These are phyloP conservation scores for Aurelia aurita complex sp. Pacific DNA, from an alignment of 30 jellyfish, hydroid and myxozoan species.

Conservation along the genomic window DNA sequence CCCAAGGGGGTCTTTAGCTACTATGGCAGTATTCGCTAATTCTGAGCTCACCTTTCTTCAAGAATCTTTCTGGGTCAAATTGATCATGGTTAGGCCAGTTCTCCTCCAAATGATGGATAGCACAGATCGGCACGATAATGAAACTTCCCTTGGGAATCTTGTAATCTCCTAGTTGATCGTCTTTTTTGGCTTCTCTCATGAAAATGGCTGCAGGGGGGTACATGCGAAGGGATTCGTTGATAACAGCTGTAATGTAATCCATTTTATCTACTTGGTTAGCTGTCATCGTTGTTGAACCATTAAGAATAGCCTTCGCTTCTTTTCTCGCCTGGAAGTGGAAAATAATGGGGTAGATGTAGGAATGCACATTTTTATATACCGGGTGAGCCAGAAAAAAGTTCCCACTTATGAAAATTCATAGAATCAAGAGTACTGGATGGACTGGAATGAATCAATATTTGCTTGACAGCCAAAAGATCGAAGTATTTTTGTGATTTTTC, in stretches of 20 bases:
- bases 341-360: too few relatives aligned
- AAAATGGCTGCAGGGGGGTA: constrained; percentile 44
- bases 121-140: constrained; percentile 36
- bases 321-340: constrained; percentile 21
- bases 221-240: constrained; percentile 71
- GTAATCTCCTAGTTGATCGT: constrained; percentile 63
- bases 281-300: constrained; percentile 16
- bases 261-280: constrained; percentile 12
- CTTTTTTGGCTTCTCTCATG: constrained; percentile 46
- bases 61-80: constrained; percentile 67
- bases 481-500: too few relatives aligned
- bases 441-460: too few relatives aligned
- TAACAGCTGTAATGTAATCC: constrained; percentile 49
- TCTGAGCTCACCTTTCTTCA: constrained; percentile 10
- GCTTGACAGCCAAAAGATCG: too few relatives aligned
- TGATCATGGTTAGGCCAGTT: constrained; percentile 51
- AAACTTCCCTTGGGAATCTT: constrained; percentile 50
- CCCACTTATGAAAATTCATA: too few relatives aligned
- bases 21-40: not conserved
- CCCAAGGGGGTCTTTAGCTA: too few relatives aligned
- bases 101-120: constrained; percentile 50
- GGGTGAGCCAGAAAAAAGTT: too few relatives aligned
- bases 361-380: too few relatives aligned
- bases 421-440: too few relatives aligned
- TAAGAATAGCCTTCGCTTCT: constrained; percentile 37